phyloP scores from a whole-genome alignment of 2,113 vertebrate genomes.

The Halichoerus grypus region DNA sequence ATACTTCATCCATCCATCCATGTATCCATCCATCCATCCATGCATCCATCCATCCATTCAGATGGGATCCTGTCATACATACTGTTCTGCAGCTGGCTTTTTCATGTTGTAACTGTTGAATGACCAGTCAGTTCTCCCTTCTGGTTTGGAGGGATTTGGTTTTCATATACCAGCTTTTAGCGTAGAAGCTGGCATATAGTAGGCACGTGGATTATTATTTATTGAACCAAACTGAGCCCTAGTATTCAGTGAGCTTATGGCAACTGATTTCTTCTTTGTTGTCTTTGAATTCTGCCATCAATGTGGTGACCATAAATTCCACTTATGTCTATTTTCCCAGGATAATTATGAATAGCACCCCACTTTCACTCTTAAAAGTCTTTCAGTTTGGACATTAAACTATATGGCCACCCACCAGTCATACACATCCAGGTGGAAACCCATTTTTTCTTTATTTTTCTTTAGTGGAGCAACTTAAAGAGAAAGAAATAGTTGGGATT shows the following conservation, averaged over 20 bases:
- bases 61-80: neutral
- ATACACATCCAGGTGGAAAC: neutral
- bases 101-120: neutral
- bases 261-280: neutral
- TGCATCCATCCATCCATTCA: neutral
- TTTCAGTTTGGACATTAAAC: neutral
- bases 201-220: neutral
- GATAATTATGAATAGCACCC: neutral
- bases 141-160: neutral
- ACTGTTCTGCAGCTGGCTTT: neutral
- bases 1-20: neutral
- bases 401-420: neutral
- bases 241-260: neutral
- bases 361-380: neutral
- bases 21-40: neutral
- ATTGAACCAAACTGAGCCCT: neutral
- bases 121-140: neutral
- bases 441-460: neutral
- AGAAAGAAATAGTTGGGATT: constrained; percentile 31
- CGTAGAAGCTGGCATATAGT: neutral
- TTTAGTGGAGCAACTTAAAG: neutral
- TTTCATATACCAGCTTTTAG: neutral
- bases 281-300: constrained; percentile 27
- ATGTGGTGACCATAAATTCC: neutral
- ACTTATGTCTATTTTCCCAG: neutral